phyloP scores from a whole-genome alignment of 2,113 vertebrate species.

The Opisthocomus hoazin region DNA sequence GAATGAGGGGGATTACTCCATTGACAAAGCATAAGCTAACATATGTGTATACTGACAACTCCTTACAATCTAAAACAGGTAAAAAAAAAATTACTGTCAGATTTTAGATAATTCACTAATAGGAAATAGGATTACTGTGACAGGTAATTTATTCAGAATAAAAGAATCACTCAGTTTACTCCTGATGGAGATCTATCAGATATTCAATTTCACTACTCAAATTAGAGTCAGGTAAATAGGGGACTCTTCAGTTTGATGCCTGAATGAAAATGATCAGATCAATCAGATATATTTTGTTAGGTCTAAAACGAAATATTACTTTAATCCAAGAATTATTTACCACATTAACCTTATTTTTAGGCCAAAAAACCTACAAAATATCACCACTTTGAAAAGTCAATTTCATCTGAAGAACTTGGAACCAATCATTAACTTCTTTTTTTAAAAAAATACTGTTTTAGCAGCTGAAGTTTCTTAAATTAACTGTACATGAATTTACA shows the following conservation, averaged over 20 bases:
- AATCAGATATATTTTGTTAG: not conserved
- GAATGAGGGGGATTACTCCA: not conserved
- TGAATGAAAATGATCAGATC: not conserved
- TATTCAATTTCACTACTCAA: not conserved
- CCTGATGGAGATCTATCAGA: not conserved
- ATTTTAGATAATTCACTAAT: not conserved
- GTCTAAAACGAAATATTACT: not conserved
- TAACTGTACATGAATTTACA: not conserved
- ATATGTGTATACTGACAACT: not conserved
- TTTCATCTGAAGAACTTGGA: not conserved
- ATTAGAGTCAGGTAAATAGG: not conserved
- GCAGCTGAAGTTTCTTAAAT: not conserved
- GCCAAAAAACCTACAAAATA: not conserved
- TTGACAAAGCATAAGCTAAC: not conserved
- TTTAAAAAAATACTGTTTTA: not conserved
- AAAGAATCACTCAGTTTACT: not conserved
- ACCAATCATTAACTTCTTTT: not conserved
- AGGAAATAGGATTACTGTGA: not conserved
- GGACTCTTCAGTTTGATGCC: not conserved
- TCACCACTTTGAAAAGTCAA: not conserved
- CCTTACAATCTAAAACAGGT: not conserved
- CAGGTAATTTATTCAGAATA: conserved; percentile 15
- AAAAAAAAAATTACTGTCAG: not conserved
- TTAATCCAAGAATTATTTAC: not conserved
- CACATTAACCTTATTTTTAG: not conserved